Base-by-base conservation (phyloP, 53 echinoderm and acorn worm species). In the Holothuria leucospilota region DNA sequence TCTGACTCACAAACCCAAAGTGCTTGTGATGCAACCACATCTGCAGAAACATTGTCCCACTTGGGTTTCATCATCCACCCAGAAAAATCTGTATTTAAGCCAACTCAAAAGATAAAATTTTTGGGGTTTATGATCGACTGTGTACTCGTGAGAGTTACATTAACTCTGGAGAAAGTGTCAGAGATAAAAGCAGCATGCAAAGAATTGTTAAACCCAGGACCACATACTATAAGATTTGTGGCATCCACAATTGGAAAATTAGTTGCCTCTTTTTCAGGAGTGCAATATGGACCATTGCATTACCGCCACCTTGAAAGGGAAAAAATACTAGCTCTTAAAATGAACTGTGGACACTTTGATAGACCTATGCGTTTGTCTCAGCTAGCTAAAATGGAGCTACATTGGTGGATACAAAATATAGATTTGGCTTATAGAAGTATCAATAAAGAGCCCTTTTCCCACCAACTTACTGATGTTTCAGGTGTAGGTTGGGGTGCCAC, bases 401-500 rank as follows among this genome's bases (percentile, higher is more conserved):
- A 26, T 18, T 87, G 80, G 87, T 87, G 87, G 87, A 39, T 80
- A 15, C 20, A 80, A 39, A 79, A 85, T 71, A 29, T 85, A 25
- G 4, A 46, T 13, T 18, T 13, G 29, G 46, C 85, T 7, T 23
- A 51, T 58, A 68, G 68, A 40, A 41, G 42, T 16, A 20, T 20
- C n/a, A 41, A 29, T 27, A 38, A 85, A 85, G 85, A 14, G 69
- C 90, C 34, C 41, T 23, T 24, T 26, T 24, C n/a, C 25, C 18
- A 79, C 16, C 46, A 26, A 29, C 4, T 90, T 21, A 26, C 80
- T 24, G 87, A 90, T 93, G 87, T 90, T 12, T 87, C 87, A 46
- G 63, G 68, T 61, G 23, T 63, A 21, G 93, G 90, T 1, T 93
- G 93, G 93, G 93, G 93, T 20, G 93, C 87, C 39, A 78, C 85